A percentile compares a stretch with the other conserved stretches of the same genome.
These are phyloP conservation scores for Falco peregrinus DNA, from an alignment of 2,797 vertebrate species.

Conservation along the genomic window DNA sequence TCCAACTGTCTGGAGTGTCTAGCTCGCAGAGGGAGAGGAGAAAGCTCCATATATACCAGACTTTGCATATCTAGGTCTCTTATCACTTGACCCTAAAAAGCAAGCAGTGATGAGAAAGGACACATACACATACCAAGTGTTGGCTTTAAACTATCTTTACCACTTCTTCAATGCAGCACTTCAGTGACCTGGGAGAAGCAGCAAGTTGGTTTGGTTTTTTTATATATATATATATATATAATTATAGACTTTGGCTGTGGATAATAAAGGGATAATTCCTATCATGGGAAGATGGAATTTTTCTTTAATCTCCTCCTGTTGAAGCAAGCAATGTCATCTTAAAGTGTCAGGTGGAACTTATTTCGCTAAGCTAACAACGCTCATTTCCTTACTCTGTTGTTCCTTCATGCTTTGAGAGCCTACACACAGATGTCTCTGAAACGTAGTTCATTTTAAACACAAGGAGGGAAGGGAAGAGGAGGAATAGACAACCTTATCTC, in stretches of 20 bases:
- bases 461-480: constrained; percentile 2
- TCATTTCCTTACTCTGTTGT: constrained; percentile 46
- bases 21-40: not conserved
- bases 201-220: not conserved
- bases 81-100: not conserved
- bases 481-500: constrained; percentile 30
- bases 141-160: not conserved
- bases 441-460: constrained; percentile 11
- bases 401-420: constrained; percentile 13
- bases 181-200: not conserved
- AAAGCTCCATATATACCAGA: not conserved
- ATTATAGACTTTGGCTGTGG: not conserved
- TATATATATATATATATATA: not conserved
- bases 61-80: not conserved
- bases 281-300: not conserved
- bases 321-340: constrained; percentile 26
- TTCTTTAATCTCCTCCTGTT: constrained; percentile 16
- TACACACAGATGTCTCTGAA: not conserved
- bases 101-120: not conserved
- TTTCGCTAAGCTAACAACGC: constrained; percentile 25
- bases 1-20: not conserved
- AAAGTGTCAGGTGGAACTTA: constrained; percentile 25
- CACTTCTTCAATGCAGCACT: not conserved
- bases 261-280: not conserved
- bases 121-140: not conserved